phyloP scores from a whole-genome alignment of 1,140 invertebrate species.

The Tetraneura akinire region DNA sequence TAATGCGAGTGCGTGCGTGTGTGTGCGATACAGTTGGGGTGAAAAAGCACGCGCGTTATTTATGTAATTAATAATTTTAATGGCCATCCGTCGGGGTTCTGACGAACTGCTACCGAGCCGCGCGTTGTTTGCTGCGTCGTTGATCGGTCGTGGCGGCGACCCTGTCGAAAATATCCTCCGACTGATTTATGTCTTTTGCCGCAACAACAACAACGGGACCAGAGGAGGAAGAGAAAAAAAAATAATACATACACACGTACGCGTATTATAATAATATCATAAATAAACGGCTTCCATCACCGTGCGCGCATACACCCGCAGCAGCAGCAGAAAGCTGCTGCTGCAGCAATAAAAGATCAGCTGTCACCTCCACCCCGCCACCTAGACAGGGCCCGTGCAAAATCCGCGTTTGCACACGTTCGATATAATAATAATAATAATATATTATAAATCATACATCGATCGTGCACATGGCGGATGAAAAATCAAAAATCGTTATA shows the following conservation, averaged over 20 bases:
- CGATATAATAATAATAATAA: background rate
- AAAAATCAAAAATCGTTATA: conserved; percentile 39
- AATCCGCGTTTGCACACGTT: conserved; percentile 7
- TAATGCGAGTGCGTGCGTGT: no score
- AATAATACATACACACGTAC: background rate
- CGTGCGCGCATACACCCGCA: background rate
- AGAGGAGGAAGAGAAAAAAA: conserved; percentile 27
- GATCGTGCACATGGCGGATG: background rate
- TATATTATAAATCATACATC: background rate
- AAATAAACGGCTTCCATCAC: conserved; percentile 47
- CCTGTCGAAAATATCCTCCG: conserved; percentile 50
- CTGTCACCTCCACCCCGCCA: background rate
- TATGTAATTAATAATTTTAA: conserved; percentile 51
- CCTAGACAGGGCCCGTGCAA: background rate
- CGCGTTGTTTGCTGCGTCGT: background rate
- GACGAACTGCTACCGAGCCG: conserved; percentile 47
- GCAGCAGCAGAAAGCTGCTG: conserved; percentile 31
- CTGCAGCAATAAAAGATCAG: conserved; percentile 50
- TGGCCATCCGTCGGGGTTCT: conserved; percentile 42
- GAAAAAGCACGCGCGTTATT: conserved; percentile 26
- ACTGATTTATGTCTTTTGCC: conserved; percentile 51
- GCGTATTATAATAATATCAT: conserved; percentile 42
- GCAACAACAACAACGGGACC: conserved; percentile 41
- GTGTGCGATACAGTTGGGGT: conserved; percentile 34
- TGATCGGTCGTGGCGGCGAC: conserved; percentile 27